phyloP scores from a whole-genome alignment of 2,888 invertebrate species.

The Aphrophora alni region DNA sequence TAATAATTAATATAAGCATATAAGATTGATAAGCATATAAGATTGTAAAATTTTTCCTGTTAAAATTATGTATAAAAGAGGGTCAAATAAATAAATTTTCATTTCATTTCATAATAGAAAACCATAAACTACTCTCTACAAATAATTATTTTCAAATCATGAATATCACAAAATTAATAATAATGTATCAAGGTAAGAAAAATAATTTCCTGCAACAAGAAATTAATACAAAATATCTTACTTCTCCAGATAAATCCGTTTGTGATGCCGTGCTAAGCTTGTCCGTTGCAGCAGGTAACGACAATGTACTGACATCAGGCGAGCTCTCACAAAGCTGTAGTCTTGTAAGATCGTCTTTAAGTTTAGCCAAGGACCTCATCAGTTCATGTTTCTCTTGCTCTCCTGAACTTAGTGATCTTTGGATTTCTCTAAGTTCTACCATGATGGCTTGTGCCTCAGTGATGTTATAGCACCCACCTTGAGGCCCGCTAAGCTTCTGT shows the following conservation, averaged over 20 bases:
- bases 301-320: constrained; percentile 76
- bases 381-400: constrained; percentile 93
- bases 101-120: too few species aligned
- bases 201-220: too few species aligned
- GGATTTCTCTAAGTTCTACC: constrained; percentile 90
- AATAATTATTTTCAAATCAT: too few species aligned
- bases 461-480: constrained; percentile 88
- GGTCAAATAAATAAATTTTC: too few species aligned
- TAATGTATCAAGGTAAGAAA: too few species aligned
- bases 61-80: too few species aligned
- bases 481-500: constrained; percentile 78
- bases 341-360: constrained; percentile 91
- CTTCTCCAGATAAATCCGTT: constrained; percentile 92
- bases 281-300: constrained; percentile 82
- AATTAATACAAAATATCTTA: too few species aligned
- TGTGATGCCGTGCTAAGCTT: constrained; percentile 94
- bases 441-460: constrained; percentile 96
- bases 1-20: too few species aligned
- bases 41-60: too few species aligned
- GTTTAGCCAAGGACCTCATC: constrained; percentile 91
- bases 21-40: too few species aligned
- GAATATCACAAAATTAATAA: too few species aligned
- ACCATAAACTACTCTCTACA: too few species aligned
- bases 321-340: constrained; percentile 84
- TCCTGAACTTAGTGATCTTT: constrained; percentile 87